phyloP scores from a whole-genome alignment of 2,888 invertebrate species.

The Drosophila merina region DNA sequence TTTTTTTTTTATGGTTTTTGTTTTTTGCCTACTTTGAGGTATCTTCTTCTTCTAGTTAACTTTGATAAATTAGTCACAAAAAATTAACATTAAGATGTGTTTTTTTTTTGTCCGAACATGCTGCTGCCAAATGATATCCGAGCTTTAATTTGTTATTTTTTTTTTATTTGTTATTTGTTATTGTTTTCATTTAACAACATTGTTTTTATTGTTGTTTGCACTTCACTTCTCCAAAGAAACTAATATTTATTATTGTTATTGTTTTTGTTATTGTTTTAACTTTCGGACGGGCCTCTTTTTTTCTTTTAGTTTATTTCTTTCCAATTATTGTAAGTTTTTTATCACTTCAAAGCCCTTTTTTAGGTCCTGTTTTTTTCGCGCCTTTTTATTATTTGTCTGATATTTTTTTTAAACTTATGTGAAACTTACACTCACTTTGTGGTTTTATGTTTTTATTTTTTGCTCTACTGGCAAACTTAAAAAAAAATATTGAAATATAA shows the following conservation, averaged over 20 bases:
- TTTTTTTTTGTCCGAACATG: conserved; percentile 10
- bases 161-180: neutral
- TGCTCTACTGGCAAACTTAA: neutral
- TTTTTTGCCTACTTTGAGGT: conserved; percentile 22
- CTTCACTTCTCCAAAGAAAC: conserved; percentile 15
- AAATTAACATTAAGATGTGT: conserved; percentile 19
- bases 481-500: neutral
- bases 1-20: neutral
- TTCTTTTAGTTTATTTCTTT: neutral
- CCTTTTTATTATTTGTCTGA: neutral
- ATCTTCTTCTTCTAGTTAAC: neutral
- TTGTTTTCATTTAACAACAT: conserved; percentile 6
- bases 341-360: neutral
- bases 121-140: conserved; percentile 24
- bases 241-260: conserved; percentile 11
- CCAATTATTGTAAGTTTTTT: neutral
- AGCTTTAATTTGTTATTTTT: conserved; percentile 2
- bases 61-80: conserved; percentile 35
- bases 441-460: neutral
- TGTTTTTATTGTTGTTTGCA: conserved; percentile 28
- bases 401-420: neutral
- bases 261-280: neutral
- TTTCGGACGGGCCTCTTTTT: conserved; percentile 28
- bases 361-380: neutral
- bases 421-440: neutral